phyloP scores from a whole-genome alignment of 64 coral and sea anemone species.

The Hydrozoanthus tunicans region DNA sequence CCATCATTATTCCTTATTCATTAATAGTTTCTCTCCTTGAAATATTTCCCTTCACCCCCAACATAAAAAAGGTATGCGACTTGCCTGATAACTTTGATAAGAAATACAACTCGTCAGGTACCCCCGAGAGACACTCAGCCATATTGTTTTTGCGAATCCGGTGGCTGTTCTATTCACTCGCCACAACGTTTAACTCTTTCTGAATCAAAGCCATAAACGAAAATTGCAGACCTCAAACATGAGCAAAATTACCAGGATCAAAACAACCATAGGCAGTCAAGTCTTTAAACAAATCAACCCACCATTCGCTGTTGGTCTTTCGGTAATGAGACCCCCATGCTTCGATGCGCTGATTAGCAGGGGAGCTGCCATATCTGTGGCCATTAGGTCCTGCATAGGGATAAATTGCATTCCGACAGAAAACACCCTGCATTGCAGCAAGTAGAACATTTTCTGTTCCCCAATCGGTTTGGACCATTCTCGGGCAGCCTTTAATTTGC shows the following conservation, averaged over 20 bases:
- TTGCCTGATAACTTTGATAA: conserved; percentile 28
- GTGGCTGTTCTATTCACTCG: conserved; percentile 37
- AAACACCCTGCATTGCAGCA: conserved; percentile 36
- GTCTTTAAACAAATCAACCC: conserved; percentile 57
- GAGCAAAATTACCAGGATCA: conserved; percentile 50
- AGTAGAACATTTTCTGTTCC: conserved; percentile 55
- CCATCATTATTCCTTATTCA: neutral
- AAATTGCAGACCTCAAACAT: conserved; percentile 44
- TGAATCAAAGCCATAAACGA: conserved; percentile 54
- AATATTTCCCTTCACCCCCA: conserved; percentile 9
- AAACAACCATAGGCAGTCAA: conserved; percentile 29
- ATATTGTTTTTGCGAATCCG: conserved; percentile 38
- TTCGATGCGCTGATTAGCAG: conserved; percentile 28
- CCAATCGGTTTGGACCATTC: conserved; percentile 53
- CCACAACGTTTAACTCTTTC: conserved; percentile 48
- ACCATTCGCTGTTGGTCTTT: conserved; percentile 42
- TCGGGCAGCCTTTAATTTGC: conserved; percentile 50
- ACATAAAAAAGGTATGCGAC: conserved; percentile 1
- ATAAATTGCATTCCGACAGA: conserved; percentile 28
- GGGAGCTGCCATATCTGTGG: conserved; percentile 16
- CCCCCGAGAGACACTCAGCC: conserved; percentile 47
- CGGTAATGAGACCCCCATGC: conserved; percentile 52
- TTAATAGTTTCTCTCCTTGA: neutral
- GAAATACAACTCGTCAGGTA: conserved; percentile 60
- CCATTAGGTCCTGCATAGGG: conserved; percentile 34